A percentile compares a stretch with the other conserved stretches of the same genome.
phyloP scores from a whole-genome alignment of 2,113 vertebrate species.

The Micromys minutus region DNA sequence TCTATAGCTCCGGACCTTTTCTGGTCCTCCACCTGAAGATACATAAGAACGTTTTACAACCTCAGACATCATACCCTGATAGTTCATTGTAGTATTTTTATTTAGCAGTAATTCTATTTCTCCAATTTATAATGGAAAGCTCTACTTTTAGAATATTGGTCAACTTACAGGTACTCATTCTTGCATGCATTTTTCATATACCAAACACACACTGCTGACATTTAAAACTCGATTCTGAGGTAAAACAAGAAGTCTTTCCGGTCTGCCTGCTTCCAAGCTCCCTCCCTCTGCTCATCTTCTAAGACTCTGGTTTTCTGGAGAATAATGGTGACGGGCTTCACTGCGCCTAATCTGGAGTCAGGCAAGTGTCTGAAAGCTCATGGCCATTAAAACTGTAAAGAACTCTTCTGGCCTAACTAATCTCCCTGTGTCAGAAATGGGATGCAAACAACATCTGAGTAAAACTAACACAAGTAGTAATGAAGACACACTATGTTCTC shows the following conservation, averaged over 20 bases:
- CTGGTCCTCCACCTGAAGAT: conserved; percentile 90
- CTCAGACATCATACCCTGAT: conserved; percentile 42
- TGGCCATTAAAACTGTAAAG: conserved; percentile 19
- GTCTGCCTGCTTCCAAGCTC: neutral
- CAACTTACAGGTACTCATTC: neutral
- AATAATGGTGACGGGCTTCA: neutral
- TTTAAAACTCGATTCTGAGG: conserved; percentile 28
- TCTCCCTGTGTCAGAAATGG: neutral
- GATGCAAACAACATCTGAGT: neutral
- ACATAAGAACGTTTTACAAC: conserved; percentile 60
- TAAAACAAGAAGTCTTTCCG: neutral
- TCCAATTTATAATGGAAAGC: conserved; percentile 27
- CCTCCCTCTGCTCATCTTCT: neutral
- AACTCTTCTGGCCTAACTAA: conserved; percentile 33
- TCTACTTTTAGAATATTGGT: conserved; percentile 41
- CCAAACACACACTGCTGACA: conserved; percentile 25
- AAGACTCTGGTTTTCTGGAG: conserved; percentile 13
- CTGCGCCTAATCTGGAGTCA: neutral
- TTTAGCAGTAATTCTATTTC: neutral
- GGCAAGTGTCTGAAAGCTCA: neutral
- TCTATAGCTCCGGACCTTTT: conserved; percentile 88
- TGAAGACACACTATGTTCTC: neutral
- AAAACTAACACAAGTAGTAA: neutral
- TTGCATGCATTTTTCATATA: conserved; percentile 28
- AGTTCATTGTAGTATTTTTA: neutral